phyloP scores from a whole-genome alignment of 2,113 vertebrate species.

The Tetrao urogallus region DNA sequence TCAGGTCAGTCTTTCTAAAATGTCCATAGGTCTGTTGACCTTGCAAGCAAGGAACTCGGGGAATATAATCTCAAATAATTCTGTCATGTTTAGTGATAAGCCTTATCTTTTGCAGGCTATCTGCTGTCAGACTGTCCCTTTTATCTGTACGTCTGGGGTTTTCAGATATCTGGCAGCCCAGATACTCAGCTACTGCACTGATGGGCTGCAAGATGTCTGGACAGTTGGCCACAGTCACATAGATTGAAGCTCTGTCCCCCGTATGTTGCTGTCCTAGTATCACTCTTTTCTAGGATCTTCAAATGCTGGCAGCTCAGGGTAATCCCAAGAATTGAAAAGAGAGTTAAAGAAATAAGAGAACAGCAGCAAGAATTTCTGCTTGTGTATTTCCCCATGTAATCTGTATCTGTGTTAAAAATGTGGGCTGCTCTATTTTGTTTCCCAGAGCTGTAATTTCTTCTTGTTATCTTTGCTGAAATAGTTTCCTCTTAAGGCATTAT shows the following conservation, averaged over 20 bases:
- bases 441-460: not conserved
- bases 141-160: not conserved
- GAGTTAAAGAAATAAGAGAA: not conserved
- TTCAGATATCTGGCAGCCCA: not conserved
- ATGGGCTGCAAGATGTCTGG: not conserved
- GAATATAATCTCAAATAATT: not conserved
- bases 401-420: conserved; percentile 1
- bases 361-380: not conserved
- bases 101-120: not conserved
- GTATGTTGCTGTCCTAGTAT: not conserved
- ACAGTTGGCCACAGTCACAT: not conserved
- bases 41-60: not conserved
- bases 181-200: not conserved
- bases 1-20: not conserved
- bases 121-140: not conserved
- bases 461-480: not conserved
- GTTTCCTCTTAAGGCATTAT: not conserved
- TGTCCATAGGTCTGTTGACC: rapidly evolving
- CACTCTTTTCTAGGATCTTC: not conserved
- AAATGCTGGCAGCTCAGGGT: not conserved
- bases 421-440: not conserved
- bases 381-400: not conserved
- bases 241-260: not conserved
- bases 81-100: not conserved
- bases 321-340: not conserved